phyloP scores from a whole-genome alignment of 2,797 vertebrate species.

The Typhlichthys subterraneus region DNA sequence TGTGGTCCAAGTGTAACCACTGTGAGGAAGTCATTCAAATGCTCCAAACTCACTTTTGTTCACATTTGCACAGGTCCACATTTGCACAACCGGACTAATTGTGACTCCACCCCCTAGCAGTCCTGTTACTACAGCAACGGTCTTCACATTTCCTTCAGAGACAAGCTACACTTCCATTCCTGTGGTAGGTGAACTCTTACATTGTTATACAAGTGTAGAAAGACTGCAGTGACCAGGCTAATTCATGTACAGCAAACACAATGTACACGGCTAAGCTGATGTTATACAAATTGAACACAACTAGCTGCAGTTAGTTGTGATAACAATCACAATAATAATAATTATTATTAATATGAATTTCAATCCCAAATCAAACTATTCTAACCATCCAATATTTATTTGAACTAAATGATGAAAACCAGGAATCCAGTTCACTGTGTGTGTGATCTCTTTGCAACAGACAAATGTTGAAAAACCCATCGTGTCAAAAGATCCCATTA shows the following conservation, averaged over 20 bases:
- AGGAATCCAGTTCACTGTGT: background rate
- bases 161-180: slow-evolving; percentile 83
- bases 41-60: slow-evolving; percentile 35
- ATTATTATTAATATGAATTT: background rate
- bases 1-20: too few relatives aligned
- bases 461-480: slow-evolving; percentile 24
- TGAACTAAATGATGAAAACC: background rate
- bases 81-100: slow-evolving; percentile 94
- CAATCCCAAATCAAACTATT: background rate
- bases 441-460: background rate
- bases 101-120: slow-evolving; percentile 97
- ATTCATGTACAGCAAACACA: background rate
- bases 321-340: too few relatives aligned
- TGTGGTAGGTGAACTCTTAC: slow-evolving; percentile 67
- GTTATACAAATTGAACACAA: too few relatives aligned
- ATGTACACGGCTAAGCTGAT: background rate
- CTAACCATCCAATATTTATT: background rate
- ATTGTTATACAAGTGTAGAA: background rate
- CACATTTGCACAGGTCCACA: slow-evolving; percentile 90
- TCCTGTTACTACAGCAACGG: slow-evolving; percentile 91
- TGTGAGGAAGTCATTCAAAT: slow-evolving; percentile 15
- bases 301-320: background rate
- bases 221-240: background rate
- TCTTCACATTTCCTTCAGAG: slow-evolving; percentile 94
- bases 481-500: slow-evolving; percentile 52